phyloP scores from a whole-genome alignment of 2,113 vertebrate genomes.

The rat (Rattus norvegicus) region DNA sequence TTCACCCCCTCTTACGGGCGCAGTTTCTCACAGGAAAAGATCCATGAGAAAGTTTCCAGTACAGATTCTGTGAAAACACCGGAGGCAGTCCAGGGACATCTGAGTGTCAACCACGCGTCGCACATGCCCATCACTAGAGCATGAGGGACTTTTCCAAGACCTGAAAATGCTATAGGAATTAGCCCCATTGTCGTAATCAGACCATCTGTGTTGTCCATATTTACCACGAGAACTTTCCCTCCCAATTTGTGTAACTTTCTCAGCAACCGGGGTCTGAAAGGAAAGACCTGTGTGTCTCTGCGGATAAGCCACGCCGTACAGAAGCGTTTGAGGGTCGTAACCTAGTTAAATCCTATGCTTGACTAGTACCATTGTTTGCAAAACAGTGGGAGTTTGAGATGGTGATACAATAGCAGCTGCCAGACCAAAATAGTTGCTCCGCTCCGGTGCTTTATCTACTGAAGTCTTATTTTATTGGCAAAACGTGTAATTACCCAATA shows the following conservation, averaged over 20 bases:
- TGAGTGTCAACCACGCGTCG: not conserved
- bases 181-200: not conserved
- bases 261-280: not conserved
- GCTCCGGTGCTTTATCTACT: not conserved
- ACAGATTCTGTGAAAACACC: not conserved
- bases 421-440: not conserved
- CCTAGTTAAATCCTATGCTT: not conserved
- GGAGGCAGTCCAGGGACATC: not conserved
- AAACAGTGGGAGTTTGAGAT: not conserved
- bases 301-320: accelerated
- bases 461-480: not conserved
- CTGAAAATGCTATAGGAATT: not conserved
- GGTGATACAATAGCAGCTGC: not conserved
- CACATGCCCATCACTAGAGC: not conserved
- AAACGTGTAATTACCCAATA: not conserved
- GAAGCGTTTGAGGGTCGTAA: not conserved
- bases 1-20: not conserved
- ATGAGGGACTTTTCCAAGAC: not conserved
- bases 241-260: not conserved
- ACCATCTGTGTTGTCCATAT: too few relatives aligned
- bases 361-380: not conserved
- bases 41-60: not conserved
- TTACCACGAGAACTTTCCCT: not conserved
- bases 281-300: not conserved
- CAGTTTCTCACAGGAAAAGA: not conserved